These are phyloP conservation scores for Creontiades dilutus DNA, from an alignment of 2,888 invertebrate genomes.

Conservation along the genomic window DNA sequence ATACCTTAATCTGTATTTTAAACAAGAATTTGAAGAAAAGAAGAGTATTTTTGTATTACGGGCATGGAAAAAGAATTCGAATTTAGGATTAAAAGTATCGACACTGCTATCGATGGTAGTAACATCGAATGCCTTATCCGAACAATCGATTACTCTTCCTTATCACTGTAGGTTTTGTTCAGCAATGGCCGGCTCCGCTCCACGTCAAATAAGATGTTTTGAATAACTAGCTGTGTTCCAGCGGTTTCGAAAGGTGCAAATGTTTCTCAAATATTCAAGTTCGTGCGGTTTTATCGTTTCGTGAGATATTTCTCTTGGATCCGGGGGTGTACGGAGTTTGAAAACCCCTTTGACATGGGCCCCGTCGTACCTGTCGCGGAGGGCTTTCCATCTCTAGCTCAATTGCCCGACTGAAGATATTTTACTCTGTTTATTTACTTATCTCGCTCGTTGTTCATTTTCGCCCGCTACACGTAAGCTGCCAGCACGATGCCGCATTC, in stretches of 20 bases:
- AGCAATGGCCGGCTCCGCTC: slow-evolving; percentile 45
- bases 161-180: background rate
- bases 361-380: background rate
- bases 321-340: background rate
- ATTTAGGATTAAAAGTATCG: background rate
- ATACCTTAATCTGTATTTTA: too few species aligned
- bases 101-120: background rate
- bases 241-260: background rate
- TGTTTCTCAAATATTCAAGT: background rate
- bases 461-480: slow-evolving; percentile 40
- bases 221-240: background rate
- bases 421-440: slow-evolving; percentile 37
- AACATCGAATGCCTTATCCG: slow-evolving; percentile 2
- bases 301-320: background rate
- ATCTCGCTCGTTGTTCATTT: slow-evolving; percentile 1
- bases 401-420: slow-evolving; percentile 21
- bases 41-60: too few species aligned
- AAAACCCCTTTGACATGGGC: background rate
- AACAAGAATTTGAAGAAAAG: too few species aligned
- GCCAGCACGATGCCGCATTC: slow-evolving; percentile 72
- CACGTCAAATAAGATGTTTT: background rate
- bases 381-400: slow-evolving; percentile 23
- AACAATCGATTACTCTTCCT: slow-evolving; percentile 36
- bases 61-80: background rate
- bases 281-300: background rate